Evolutionary conservation across 2,797 vertebrate species (phyloP).

Genomic region (Spea hammondii): DNA sequence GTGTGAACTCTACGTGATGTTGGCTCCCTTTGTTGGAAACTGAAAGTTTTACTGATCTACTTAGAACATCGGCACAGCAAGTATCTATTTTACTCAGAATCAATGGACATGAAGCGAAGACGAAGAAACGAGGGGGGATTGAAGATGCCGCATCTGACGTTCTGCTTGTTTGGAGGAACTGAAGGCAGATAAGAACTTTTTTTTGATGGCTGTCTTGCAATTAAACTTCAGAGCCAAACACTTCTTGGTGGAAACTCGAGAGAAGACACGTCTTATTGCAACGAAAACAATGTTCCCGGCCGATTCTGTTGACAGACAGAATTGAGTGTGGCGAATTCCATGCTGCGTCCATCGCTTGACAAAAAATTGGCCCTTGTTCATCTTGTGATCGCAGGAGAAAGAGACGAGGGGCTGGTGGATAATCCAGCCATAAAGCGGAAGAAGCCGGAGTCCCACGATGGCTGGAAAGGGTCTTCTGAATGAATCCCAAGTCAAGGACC

Average conservation of each 20-base stretch:
- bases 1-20: conserved; percentile 65
- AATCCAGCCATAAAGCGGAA: too few species aligned
- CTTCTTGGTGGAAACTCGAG: neutral
- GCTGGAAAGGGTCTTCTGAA: too few species aligned
- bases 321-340: too few species aligned
- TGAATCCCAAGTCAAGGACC: too few species aligned
- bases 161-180: conserved; percentile 41
- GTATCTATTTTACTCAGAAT: conserved; percentile 37
- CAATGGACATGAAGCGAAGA: conserved; percentile 29
- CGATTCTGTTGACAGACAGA: neutral
- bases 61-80: conserved; percentile 25
- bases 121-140: conserved; percentile 23
- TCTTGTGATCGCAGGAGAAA: too few species aligned
- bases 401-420: too few species aligned
- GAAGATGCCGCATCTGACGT: conserved; percentile 28
- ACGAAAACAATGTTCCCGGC: neutral
- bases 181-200: conserved; percentile 31
- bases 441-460: too few species aligned
- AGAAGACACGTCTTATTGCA: neutral
- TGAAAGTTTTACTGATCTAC: conserved; percentile 63
- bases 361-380: too few species aligned
- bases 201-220: conserved; percentile 1
- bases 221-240: conserved; percentile 12
- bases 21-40: conserved; percentile 61
- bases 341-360: too few species aligned